phyloP scores from a whole-genome alignment of 2,113 vertebrate genomes.

The Blennius ocellaris region DNA sequence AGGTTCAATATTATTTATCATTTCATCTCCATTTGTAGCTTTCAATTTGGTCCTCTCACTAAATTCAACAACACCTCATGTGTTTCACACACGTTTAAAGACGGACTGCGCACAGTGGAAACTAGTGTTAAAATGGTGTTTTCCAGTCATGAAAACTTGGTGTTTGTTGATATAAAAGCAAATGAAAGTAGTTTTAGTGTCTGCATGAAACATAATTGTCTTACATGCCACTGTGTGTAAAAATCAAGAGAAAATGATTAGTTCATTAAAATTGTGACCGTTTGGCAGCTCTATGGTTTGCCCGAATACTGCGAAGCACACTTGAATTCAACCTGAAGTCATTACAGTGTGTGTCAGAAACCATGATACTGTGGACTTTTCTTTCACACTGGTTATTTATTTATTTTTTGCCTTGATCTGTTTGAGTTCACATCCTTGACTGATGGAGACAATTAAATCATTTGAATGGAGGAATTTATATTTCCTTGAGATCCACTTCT shows the following conservation, averaged over 20 bases:
- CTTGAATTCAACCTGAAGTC: conserved; percentile 30
- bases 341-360: conserved; percentile 7
- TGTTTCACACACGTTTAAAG: conserved; percentile 37
- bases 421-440: conserved; percentile 3
- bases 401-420: conserved; percentile 19
- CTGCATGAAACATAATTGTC: conserved; percentile 65
- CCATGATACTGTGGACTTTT: conserved; percentile 31
- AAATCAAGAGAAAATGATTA: conserved; percentile 10
- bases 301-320: conserved; percentile 22
- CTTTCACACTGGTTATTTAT: conserved; percentile 5
- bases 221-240: conserved; percentile 45
- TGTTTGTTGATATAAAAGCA: conserved; percentile 35
- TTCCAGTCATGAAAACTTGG: conserved; percentile 38
- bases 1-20: conserved; percentile 26
- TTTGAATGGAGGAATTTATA: conserved; percentile 22
- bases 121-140: conserved; percentile 15
- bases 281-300: conserved; percentile 32
- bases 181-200: conserved; percentile 43
- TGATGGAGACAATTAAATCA: conserved; percentile 10
- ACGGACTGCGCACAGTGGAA: conserved; percentile 1
- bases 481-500: conserved; percentile 18
- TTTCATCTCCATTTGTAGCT: conserved; percentile 7
- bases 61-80: conserved; percentile 29
- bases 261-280: conserved; percentile 5
- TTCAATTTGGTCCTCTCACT: conserved; percentile 21